Evolutionary conservation across 2,797 vertebrate species (phyloP), one percentile per base, ranked within the genome.

Genomic region (Rhinophrynus dorsalis): DNA sequence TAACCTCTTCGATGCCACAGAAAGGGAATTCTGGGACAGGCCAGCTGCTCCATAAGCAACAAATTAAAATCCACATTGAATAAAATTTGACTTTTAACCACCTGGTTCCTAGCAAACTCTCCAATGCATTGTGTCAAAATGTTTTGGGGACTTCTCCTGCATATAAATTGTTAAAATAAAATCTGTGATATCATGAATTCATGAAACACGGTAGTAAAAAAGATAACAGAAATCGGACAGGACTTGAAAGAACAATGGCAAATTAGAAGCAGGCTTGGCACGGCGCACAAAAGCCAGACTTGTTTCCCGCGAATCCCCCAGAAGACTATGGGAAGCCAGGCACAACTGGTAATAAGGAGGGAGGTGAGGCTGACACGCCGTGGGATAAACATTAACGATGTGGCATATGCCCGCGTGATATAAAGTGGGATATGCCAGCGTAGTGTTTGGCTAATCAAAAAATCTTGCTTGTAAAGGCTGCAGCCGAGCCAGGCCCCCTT

Each of bases 191-290:
- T 32, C 24, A 17, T 11, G 9, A 11, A 65, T 4, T 17, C 35
- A 24, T 23, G 17, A 33, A 27, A 40, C n/a, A 23, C 48, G 44
- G 62, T 64, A 64, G 61, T 65, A 55, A 65, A 54, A 65, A 23
- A 42, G 50, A 65, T 65, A 65, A 40, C 23, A 51, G 61, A 52
- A 23, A 51, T 7, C 29, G 29, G 9, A 17, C 8, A 1, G 37
- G n/a, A 65, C 17, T 54, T 65, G 50, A 65, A 65, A 65, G 62
- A 51, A 27, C 37, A n/a, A 18, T 11, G n/a, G 11, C 20, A 5
- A 65, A 65, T 8, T 10, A 55, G 26, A 65, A 23, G 5, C 62
- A 26, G 7, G 4, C 59, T 6, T 18, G 18, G 32, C 2, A 27
- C 3, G 0, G 11, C 50, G 42, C 48, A 65, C 48, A 55, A 42